phyloP scores from a whole-genome alignment of 1,140 invertebrate genomes.

The Trinorchestia longiramus region DNA sequence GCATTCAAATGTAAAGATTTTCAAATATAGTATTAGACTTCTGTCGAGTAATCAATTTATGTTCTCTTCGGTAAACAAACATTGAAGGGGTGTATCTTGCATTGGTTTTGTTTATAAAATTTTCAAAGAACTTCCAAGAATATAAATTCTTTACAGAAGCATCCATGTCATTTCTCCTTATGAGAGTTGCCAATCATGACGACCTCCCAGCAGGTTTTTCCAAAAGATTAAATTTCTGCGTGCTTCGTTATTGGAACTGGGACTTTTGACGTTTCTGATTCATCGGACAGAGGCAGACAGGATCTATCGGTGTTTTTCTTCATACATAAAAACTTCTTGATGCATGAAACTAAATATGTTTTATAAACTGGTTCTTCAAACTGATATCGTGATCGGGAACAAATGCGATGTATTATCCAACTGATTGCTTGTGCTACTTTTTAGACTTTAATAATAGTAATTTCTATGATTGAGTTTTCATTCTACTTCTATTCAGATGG shows the following conservation, averaged over 20 bases:
- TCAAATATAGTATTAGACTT: background rate
- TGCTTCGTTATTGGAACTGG: background rate
- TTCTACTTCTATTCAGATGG: background rate
- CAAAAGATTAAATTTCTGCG: background rate
- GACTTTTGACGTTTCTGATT: background rate
- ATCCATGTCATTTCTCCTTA: background rate
- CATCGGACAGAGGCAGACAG: background rate
- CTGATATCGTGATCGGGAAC: background rate
- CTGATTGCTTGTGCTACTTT: background rate
- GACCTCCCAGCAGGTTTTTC: background rate
- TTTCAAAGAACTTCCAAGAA: background rate
- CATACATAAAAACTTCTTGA: background rate
- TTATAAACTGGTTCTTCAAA: background rate
- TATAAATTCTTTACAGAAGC: background rate
- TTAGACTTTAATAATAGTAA: background rate
- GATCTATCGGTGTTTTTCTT: background rate
- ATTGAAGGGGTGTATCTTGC: too few relatives aligned
- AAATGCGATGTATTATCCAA: background rate
- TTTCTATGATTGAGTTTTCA: background rate
- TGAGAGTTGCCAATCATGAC: background rate
- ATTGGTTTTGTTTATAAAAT: background rate
- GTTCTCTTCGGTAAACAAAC: background rate
- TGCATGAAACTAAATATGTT: background rate
- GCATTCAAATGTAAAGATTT: background rate
- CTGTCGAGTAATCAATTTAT: background rate